A percentile compares a stretch with the other conserved stretches of the same genome.
Conservation (phyloP, 1,140 invertebrate species). For the Lasioglossum albipes region DNA sequence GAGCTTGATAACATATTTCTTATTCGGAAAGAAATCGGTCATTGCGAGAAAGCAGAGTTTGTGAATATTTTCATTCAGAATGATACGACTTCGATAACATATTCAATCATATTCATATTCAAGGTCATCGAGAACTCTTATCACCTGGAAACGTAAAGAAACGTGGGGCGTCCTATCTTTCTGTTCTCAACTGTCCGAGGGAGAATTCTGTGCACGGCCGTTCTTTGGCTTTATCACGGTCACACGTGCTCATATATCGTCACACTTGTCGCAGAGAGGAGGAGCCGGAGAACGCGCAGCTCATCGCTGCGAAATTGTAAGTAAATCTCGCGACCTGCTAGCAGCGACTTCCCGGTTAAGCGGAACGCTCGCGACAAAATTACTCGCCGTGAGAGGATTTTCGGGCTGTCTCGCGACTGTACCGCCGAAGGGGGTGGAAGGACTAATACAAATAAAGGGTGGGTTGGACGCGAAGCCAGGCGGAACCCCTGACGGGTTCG, state of each 20-base stretch:
- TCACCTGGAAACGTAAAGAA: no score
- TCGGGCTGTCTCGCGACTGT: conserved; percentile 31
- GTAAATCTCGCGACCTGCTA: conserved; percentile 39
- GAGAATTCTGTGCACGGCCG: not conserved
- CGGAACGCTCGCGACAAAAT: conserved; percentile 46
- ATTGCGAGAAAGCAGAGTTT: no score
- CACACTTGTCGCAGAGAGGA: not conserved
- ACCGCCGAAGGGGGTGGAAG: conserved; percentile 6
- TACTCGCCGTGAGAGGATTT: conserved; percentile 31
- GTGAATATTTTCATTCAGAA: no score
- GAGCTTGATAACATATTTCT: no score
- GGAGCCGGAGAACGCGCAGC: not conserved
- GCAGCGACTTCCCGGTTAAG: conserved; percentile 36
- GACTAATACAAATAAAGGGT: conserved; percentile 26
- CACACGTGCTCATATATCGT: not conserved
- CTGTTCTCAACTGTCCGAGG: not conserved
- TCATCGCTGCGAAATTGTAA: conserved; percentile 50
- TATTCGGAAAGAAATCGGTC: no score
- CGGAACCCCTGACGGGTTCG: conserved; percentile 23
- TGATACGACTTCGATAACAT: no score
- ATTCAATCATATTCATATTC: no score
- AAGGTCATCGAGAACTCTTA: no score
- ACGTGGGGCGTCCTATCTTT: no score
- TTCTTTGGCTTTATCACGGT: not conserved
- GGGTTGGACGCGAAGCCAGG: no score